These are phyloP conservation scores for Bubo scandiacus DNA, from an alignment of 2,113 vertebrate genomes.

Conservation along the genomic window DNA sequence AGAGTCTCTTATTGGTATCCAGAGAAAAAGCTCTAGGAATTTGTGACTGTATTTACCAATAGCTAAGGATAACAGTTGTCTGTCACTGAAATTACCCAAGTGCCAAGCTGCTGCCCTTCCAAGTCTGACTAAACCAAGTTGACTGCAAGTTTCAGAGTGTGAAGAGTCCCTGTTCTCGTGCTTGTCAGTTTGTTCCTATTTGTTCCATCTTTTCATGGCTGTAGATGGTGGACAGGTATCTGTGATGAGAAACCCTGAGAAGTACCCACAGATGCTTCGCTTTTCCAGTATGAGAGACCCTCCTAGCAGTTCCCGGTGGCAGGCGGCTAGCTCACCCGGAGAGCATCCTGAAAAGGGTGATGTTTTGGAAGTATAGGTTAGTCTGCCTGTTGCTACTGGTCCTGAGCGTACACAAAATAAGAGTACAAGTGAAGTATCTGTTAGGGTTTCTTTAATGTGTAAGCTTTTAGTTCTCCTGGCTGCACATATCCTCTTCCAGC, in stretches of 20 bases:
- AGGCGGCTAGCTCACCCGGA: not conserved
- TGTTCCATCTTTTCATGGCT: not conserved
- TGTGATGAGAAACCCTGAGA: not conserved
- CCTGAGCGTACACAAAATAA: not conserved
- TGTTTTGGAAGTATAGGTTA: not conserved
- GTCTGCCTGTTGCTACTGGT: not conserved
- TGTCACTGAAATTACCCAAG: not conserved
- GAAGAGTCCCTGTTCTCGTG: not conserved
- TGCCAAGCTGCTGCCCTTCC: not conserved
- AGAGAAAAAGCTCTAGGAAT: slow-evolving; percentile 10
- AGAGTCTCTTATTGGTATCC: not conserved
- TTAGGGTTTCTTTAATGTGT: not conserved
- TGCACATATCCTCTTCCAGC: not conserved
- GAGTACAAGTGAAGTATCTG: not conserved
- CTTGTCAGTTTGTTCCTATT: not conserved
- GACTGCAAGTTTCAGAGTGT: not conserved
- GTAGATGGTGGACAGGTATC: not conserved
- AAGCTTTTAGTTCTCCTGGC: not conserved
- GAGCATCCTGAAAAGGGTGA: not conserved
- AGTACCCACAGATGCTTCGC: not conserved
- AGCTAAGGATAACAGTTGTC: not conserved
- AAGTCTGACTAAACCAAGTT: not conserved
- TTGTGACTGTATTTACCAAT: not conserved
- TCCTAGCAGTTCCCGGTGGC: not conserved
- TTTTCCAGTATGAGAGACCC: not conserved